These are phyloP conservation scores for Capricornis sumatraensis DNA, from an alignment of 2,113 vertebrate genomes.

Conservation along the genomic window DNA sequence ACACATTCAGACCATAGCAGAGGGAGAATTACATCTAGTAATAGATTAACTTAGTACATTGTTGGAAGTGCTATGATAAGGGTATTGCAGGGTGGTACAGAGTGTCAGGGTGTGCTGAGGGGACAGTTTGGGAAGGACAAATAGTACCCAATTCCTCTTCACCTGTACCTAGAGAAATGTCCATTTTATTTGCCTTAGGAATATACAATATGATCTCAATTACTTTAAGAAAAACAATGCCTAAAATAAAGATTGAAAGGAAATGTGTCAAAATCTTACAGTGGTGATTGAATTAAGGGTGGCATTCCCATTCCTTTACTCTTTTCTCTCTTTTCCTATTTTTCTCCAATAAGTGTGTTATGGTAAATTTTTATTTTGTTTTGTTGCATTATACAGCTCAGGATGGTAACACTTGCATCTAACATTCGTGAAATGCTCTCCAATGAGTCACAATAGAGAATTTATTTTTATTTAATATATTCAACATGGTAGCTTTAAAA, in stretches of 20 bases:
- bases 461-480: not conserved
- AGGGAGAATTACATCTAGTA: not conserved
- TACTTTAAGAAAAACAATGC: conserved; percentile 15
- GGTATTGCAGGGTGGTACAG: not conserved
- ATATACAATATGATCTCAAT: not conserved
- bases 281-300: not conserved
- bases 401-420: not conserved
- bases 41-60: not conserved
- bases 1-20: not conserved
- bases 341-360: not conserved
- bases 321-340: not conserved
- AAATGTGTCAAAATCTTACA: not conserved
- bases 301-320: not conserved
- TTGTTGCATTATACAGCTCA: not conserved
- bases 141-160: not conserved
- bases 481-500: not conserved
- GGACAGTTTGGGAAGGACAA: not conserved
- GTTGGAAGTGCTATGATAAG: not conserved
- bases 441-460: not conserved
- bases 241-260: conserved; percentile 15
- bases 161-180: not conserved
- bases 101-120: not conserved
- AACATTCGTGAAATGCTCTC: not conserved
- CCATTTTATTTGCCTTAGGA: not conserved
- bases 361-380: not conserved